Conservation (phyloP, 2,113 vertebrate species). For the Apteryx owenii region DNA sequence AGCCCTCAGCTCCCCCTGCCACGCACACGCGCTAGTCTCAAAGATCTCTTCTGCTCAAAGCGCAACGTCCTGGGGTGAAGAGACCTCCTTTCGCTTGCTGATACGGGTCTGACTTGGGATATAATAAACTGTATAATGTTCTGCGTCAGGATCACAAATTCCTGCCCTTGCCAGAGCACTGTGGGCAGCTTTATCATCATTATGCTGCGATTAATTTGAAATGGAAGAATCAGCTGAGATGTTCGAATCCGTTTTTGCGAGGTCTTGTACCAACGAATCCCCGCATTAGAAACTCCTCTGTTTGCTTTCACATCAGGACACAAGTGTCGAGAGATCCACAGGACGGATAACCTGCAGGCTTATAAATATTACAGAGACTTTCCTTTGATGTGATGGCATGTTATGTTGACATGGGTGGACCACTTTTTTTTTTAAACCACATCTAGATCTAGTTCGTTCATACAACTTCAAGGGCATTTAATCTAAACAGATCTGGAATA, state of each 20-base stretch:
- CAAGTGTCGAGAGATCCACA: no score
- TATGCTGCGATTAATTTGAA: background rate
- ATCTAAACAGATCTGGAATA: background rate
- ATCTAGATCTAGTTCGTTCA: background rate
- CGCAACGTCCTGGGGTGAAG: background rate
- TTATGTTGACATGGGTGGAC: background rate
- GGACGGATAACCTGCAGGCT: background rate
- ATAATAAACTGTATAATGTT: no score
- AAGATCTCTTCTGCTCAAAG: background rate
- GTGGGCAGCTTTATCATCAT: background rate
- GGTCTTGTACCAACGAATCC: background rate
- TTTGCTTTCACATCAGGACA: no score
- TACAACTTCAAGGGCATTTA: background rate
- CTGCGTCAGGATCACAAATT: background rate
- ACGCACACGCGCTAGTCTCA: background rate
- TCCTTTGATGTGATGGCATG: background rate
- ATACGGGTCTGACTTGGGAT: background rate
- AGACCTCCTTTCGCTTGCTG: background rate
- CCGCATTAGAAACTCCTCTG: no score
- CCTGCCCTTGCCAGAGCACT: background rate
- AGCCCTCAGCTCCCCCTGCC: background rate
- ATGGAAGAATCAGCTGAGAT: background rate
- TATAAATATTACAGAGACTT: accelerated
- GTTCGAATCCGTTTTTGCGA: background rate
- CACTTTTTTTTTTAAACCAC: background rate